phyloP scores from a whole-genome alignment of 2,797 vertebrate genomes.

The Prunella strophiata region DNA sequence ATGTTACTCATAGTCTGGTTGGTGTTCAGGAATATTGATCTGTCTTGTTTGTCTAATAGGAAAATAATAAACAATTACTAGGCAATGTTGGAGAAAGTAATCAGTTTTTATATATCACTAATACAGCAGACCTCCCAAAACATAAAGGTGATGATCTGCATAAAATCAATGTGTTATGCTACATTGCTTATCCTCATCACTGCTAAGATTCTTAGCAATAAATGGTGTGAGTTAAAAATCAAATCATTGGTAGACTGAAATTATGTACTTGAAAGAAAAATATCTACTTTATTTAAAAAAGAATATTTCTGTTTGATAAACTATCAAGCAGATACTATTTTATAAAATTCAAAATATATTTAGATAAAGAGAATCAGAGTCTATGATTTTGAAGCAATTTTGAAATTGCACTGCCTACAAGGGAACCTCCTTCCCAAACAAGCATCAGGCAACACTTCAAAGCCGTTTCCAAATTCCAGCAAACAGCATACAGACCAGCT shows the following conservation, averaged over 20 bases:
- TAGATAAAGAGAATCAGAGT: neutral
- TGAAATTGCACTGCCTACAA: neutral
- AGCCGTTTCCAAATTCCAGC: neutral
- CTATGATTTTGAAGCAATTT: neutral
- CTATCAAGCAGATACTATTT: neutral
- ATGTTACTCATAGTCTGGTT: constrained; percentile 91
- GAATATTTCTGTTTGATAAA: neutral
- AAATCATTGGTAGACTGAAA: constrained; percentile 53
- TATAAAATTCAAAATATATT: neutral
- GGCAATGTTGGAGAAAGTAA: constrained; percentile 89
- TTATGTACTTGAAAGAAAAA: constrained; percentile 26
- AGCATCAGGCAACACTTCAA: neutral
- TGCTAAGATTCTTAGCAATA: constrained; percentile 65
- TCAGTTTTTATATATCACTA: constrained; percentile 98
- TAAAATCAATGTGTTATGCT: constrained; percentile 96
- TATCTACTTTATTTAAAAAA: neutral
- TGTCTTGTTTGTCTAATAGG: constrained; percentile 97
- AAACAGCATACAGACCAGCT: neutral
- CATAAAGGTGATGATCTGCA: constrained; percentile 97
- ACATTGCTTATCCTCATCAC: constrained; percentile 90
- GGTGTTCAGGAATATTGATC: constrained; percentile 95
- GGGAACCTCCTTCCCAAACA: neutral
- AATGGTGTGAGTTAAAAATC: constrained; percentile 54
- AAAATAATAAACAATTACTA: constrained; percentile 99
- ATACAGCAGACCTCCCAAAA: constrained; percentile 87